Evolutionary conservation across 2,113 vertebrate genomes (phyloP).

Genomic region (Pheucticus melanocephalus): DNA sequence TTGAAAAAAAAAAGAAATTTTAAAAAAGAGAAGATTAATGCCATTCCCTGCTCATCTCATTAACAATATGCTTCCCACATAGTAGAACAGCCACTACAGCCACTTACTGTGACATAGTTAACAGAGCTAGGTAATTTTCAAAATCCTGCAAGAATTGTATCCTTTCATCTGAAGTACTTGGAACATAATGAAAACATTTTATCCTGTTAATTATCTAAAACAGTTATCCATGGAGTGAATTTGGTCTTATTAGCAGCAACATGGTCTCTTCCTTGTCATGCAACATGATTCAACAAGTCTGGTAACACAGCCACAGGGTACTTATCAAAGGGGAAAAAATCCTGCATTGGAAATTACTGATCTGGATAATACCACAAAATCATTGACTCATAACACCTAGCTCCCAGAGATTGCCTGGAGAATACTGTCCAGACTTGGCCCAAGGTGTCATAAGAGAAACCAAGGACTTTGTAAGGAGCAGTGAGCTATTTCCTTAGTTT

Average conservation of each 20-base stretch:
- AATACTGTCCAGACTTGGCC: background rate
- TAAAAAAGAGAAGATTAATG: background rate
- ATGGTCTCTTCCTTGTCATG: background rate
- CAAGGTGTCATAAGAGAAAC: background rate
- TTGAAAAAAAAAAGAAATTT: rapidly evolving
- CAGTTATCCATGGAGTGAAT: background rate
- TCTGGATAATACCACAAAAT: background rate
- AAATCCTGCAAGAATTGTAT: background rate
- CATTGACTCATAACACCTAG: background rate
- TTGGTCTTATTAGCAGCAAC: background rate
- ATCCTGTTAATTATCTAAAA: background rate
- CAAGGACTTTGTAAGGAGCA: background rate
- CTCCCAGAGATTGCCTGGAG: background rate
- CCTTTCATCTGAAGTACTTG: background rate
- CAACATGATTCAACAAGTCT: background rate
- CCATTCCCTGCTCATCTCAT: background rate
- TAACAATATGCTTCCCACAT: background rate
- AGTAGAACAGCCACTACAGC: background rate
- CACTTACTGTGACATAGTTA: background rate
- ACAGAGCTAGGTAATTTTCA: background rate
- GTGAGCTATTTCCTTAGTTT: background rate
- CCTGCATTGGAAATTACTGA: background rate
- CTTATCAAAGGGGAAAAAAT: background rate
- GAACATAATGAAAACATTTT: constrained; percentile 12
- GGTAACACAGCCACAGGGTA: background rate